Base-by-base conservation (phyloP, 2,797 vertebrate genomes). In the Anguilla obscura region DNA sequence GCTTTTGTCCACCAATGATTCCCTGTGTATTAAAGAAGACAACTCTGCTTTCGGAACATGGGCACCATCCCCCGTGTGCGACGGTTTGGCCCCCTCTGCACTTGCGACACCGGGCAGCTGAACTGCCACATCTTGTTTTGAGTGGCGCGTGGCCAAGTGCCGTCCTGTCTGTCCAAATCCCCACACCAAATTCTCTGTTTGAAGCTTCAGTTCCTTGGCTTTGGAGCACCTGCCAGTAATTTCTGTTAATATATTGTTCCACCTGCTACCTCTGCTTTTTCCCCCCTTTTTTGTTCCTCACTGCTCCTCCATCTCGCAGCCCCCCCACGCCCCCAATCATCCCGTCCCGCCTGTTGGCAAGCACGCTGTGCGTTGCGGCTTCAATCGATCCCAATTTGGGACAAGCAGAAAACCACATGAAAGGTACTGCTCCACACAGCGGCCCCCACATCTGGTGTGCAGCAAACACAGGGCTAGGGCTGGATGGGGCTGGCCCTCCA, bases 361-460 rank as follows among this genome's bases (percentile, higher is more conserved):
- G 87, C n/a, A 30, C 52, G 45, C 86, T 83, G 86, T 90, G 85
- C 87, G 86, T 90, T 92, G 91, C 90, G 91, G 91, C 89, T 91
- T 92, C 89, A 69, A 90, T 92, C 90, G 90, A 90, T 89, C 89
- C 91, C 92, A 92, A 92, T 91, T 93, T 93, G 87, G 90, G 90
- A 91, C 91, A 91, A 91, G 90, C 91, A 91, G 82, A 90, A 91
- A 92, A 91, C 92, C 93, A 93, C 93, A 93, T 93, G 88, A 93
- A 93, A 92, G 85, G 87, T 30, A 50, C 80, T 87, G 85, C 69
- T 85, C 88, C 85, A 84, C 88, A 86, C 27, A 5, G 88, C 80
- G 84, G 88, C 74, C 86, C 69, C 60, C 89, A 92, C 90, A 91
- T 92, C 92, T 93, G 92, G 89, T 92, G 86, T 45, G 71, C 92